These are phyloP conservation scores for Temnopleurus reevesii DNA, from an alignment of 53 echinoderm and acorn worm genomes.

Conservation along the genomic window DNA sequence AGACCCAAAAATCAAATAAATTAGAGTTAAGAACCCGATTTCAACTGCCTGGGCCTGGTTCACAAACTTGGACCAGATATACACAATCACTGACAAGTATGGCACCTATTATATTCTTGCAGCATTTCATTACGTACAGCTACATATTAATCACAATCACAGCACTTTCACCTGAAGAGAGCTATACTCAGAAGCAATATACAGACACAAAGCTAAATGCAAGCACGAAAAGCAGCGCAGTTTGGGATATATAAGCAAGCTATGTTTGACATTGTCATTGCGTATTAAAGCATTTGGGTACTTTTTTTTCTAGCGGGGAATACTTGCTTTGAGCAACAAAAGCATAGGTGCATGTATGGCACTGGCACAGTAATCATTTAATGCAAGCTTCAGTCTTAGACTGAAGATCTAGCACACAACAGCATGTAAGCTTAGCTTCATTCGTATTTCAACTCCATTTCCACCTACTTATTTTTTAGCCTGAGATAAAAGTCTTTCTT, in stretches of 20 bases:
- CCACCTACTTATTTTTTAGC: slow-evolving; percentile 36
- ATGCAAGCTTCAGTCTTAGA: slow-evolving; percentile 59
- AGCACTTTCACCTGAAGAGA: neutral
- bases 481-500: slow-evolving; percentile 55
- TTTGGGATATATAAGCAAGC: slow-evolving; percentile 20
- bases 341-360: slow-evolving; percentile 31
- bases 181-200: neutral
- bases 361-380: neutral
- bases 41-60: neutral
- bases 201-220: neutral
- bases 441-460: slow-evolving; percentile 40
- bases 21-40: too few relatives aligned
- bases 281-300: neutral
- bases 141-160: slow-evolving; percentile 16
- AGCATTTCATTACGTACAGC: slow-evolving; percentile 36
- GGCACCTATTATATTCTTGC: slow-evolving; percentile 46
- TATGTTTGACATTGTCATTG: slow-evolving; percentile 33
- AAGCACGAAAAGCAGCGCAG: slow-evolving; percentile 13
- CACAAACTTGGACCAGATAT: neutral
- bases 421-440: slow-evolving; percentile 61
- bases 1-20: too few relatives aligned
- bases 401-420: slow-evolving; percentile 59
- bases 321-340: slow-evolving; percentile 54
- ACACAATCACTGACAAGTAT: slow-evolving; percentile 10
- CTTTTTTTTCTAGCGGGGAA: slow-evolving; percentile 3